Percentiles rank a stretch among this genome's conserved stretches.
Evolutionary conservation across 2,113 vertebrate genomes (phyloP).

Genomic region (Silurus asotus): DNA sequence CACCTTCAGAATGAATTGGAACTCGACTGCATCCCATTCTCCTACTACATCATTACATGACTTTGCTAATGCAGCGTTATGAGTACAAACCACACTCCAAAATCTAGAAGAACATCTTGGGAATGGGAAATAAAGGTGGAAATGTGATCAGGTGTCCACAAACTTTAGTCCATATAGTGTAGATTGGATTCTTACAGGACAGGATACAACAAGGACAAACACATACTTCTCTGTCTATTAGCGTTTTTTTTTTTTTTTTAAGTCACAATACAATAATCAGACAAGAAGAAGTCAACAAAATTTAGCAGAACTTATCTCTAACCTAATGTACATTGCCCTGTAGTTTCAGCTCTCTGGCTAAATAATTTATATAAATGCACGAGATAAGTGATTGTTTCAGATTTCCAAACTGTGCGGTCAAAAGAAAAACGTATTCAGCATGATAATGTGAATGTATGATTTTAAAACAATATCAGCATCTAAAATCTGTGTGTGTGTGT

Average conservation of each 20-base stretch:
- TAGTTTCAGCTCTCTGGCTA: neutral
- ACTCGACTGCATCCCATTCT: no score
- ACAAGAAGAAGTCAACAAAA: neutral
- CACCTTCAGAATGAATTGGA: no score
- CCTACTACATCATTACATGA: no score
- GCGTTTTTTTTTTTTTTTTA: neutral
- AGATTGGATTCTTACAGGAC: no score
- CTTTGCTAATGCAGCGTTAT: no score
- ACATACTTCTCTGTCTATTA: no score
- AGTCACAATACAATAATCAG: neutral
- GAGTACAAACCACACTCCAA: no score
- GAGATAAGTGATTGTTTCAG: neutral
- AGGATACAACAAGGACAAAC: no score
- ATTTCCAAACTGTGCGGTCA: neutral
- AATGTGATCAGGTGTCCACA: no score
- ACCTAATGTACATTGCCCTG: neutral
- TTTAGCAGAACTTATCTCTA: neutral
- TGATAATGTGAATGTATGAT: neutral
- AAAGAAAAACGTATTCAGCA: neutral
- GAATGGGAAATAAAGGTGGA: no score
- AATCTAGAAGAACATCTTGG: no score
- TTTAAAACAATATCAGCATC: conserved; percentile 2
- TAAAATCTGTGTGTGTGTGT: neutral
- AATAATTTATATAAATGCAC: neutral
- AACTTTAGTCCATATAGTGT: no score